Percentiles rank a stretch among this genome's conserved stretches.
Conservation (phyloP, 1,140 invertebrate species). For the Elymnias hypermnestra region DNA sequence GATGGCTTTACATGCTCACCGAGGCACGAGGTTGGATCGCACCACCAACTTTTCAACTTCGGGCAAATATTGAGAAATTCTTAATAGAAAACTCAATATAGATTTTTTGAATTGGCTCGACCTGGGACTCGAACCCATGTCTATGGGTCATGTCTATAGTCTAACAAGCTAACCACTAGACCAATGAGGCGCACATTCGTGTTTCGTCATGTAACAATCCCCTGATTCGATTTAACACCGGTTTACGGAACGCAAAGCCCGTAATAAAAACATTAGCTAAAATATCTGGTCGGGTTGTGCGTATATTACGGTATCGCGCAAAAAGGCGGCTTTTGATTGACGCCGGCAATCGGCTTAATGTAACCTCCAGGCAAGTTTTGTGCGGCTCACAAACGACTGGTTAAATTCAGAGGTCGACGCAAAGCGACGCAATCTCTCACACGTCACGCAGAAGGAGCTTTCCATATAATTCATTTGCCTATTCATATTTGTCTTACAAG, state of each 20-base stretch:
- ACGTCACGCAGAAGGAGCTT: conserved; percentile 66
- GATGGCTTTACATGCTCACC: too few species aligned
- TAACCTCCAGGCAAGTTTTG: conserved; percentile 69
- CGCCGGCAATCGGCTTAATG: conserved; percentile 71
- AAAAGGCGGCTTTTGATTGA: conserved; percentile 71
- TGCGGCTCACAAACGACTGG: conserved; percentile 61
- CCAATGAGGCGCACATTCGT: too few species aligned
- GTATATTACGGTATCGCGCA: conserved; percentile 48
- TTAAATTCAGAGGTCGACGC: conserved; percentile 70
- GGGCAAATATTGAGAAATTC: too few species aligned
- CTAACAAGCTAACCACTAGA: too few species aligned
- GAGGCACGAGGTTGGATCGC: too few species aligned
- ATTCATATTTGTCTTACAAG: conserved; percentile 72
- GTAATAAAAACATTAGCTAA: conserved; percentile 40
- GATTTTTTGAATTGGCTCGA: too few species aligned
- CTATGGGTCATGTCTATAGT: too few species aligned
- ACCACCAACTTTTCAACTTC: too few species aligned
- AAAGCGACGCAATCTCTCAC: conserved; percentile 70
- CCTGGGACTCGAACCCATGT: too few species aligned
- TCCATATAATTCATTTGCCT: conserved; percentile 71
- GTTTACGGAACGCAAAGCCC: conserved; percentile 25
- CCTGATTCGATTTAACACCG: conserved; percentile 5
- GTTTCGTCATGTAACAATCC: not conserved
- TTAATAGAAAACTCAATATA: too few species aligned
- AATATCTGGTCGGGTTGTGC: conserved; percentile 33